These are phyloP conservation scores for Triplophysa siluroides DNA, from an alignment of 2,113 vertebrate species.

Conservation along the genomic window DNA sequence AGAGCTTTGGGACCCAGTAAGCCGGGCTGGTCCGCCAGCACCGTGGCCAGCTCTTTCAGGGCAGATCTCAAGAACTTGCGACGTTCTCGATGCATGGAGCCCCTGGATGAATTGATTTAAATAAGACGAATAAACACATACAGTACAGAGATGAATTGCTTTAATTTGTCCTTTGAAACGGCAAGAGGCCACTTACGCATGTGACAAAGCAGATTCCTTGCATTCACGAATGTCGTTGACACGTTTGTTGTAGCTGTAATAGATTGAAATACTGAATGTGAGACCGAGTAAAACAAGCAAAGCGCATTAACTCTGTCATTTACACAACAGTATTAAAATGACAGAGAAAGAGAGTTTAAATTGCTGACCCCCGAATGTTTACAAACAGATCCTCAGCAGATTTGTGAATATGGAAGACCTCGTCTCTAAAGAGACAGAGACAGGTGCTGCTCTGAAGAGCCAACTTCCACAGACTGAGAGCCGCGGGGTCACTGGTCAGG, in stretches of 20 bases:
- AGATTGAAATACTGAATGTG: neutral
- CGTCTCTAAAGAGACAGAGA: conserved; percentile 94
- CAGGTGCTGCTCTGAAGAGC: conserved; percentile 98
- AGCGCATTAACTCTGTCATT: conserved; percentile 26
- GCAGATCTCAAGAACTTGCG: conserved; percentile 97
- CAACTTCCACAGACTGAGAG: conserved; percentile 94
- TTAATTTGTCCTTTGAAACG: neutral
- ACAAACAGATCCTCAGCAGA: conserved; percentile 96
- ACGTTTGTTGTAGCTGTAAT: conserved; percentile 94
- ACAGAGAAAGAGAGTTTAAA: neutral
- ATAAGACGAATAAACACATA: neutral
- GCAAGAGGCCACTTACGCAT: conserved; percentile 82
- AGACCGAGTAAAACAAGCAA: conserved; percentile 52
- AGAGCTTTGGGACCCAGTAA: conserved; percentile 95
- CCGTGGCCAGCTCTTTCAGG: conserved; percentile 94
- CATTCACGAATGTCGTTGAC: conserved; percentile 98
- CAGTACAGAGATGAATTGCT: neutral
- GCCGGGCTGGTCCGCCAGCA: conserved; percentile 95
- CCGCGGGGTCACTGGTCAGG: conserved; percentile 90
- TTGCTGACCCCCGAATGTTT: conserved; percentile 90
- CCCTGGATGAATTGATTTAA: conserved; percentile 71
- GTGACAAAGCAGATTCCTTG: conserved; percentile 94
- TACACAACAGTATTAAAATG: neutral
- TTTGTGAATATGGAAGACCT: conserved; percentile 99
- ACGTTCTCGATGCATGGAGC: conserved; percentile 96